Base-by-base conservation (phyloP, 2,888 invertebrate species). In the Tetheella fluctuosa region DNA sequence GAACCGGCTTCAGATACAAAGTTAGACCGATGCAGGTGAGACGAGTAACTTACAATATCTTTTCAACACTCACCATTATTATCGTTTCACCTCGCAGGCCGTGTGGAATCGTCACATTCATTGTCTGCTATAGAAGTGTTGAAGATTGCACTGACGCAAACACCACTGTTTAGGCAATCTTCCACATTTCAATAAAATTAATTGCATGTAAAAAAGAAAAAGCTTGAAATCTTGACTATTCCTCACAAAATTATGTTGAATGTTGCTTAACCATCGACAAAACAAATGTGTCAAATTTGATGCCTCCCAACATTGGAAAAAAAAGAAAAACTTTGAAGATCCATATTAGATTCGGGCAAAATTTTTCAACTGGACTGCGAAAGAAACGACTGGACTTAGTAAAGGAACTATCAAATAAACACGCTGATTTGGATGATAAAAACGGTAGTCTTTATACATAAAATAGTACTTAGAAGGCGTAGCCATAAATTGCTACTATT, bases 1-100 rank as follows among this genome's bases (percentile, higher is more conserved):
- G 95, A 70, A 95, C 96, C 68, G 96, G 97, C 70, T 97, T 96
- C 92, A 93, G 94, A 83, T 96, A 96, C 93, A 94, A 95, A 88
- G 95, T 96, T 67, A 94, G 95, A 77, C 95, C 95, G 1, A 92
- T 96, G 83, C 94, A 94, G 85, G 93, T 94, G 81, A 93, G 93
- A 90, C 73, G 72, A 89, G 81, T 81, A 79, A 80, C 82, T 78
- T 77, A 73, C 79, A 77, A 67, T 70, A 74, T 69, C 57, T 59
- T 73, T 73, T 70, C 69, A 71, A 68, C 62, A 73, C 68, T 72
- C 73, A 69, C 64, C 68, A 77, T 59, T 34, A 34, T 67, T 67
- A 77, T 73, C 76, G 67, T 73, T 69, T 74, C 79, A 79, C 77
- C 68, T 70, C 73, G 82, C 82, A 70, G 67, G 63, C 59, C 72